These are phyloP conservation scores for Lichenostomus cassidix DNA, from an alignment of 2,113 vertebrate species.

Conservation along the genomic window DNA sequence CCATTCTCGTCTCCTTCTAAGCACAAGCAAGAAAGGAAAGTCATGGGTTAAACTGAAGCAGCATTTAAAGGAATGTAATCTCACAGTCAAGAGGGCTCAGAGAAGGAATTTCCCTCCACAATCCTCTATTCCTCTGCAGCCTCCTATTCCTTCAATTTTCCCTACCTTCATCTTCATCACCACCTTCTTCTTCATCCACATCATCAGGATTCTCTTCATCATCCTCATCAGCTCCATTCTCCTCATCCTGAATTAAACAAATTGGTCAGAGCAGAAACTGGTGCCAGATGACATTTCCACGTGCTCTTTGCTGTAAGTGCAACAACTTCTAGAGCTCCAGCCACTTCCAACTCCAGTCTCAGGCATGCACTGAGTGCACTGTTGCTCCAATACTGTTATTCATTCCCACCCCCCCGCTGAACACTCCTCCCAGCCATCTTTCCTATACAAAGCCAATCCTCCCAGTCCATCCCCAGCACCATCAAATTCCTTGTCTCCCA, in stretches of 20 bases:
- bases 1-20: constrained; percentile 76
- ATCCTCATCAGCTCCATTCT: constrained; percentile 79
- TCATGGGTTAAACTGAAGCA: not conserved
- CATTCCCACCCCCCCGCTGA: not conserved
- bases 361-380: not conserved
- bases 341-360: not conserved
- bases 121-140: not conserved
- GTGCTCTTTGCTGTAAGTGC: not conserved
- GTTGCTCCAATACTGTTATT: rapidly evolving
- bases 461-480: not conserved
- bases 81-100: not conserved
- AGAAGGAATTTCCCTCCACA: not conserved
- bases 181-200: constrained; percentile 75
- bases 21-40: constrained; percentile 21
- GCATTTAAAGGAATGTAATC: not conserved
- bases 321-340: not conserved
- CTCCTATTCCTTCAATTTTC: not conserved
- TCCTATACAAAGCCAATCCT: not conserved
- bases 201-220: constrained; percentile 79
- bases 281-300: not conserved
- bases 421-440: not conserved
- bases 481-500: not conserved
- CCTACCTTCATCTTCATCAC: constrained; percentile 77
- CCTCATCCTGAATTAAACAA: constrained; percentile 70
- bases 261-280: not conserved